Conservation (phyloP, 2,888 invertebrate species). For the Cotesia congregata region DNA sequence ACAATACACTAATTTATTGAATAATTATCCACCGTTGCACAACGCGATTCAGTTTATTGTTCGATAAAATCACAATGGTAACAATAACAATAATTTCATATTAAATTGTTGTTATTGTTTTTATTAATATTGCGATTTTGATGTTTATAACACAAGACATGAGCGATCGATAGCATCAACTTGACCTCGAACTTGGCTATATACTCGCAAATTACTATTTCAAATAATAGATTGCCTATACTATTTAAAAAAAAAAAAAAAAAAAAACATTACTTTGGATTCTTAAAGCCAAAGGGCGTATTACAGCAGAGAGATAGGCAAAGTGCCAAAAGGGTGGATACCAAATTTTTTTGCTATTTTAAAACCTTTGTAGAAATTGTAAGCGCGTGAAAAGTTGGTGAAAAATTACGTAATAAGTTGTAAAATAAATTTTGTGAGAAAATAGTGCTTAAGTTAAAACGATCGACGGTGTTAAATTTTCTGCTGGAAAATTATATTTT, state of each 20-base stretch:
- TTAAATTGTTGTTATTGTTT: no score
- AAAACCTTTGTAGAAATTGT: no score
- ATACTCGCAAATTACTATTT: slow-evolving; percentile 13
- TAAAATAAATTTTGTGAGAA: no score
- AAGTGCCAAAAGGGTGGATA: no score
- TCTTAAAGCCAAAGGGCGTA: no score
- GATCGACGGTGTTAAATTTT: no score
- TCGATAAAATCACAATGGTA: not conserved
- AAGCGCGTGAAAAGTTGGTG: not conserved
- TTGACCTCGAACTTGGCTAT: slow-evolving; percentile 29
- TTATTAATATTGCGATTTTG: not conserved
- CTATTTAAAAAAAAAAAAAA: not conserved
- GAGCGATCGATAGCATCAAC: slow-evolving; percentile 38
- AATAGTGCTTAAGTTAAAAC: no score
- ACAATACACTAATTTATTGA: not conserved
- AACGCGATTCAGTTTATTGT: not conserved
- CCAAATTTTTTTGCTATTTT: no score
- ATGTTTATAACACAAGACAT: slow-evolving; percentile 16
- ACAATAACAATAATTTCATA: not conserved
- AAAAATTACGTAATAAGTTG: not conserved
- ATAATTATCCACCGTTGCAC: not conserved
- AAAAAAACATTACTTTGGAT: no score
- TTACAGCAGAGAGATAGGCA: no score
- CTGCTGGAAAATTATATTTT: no score
- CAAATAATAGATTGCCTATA: slow-evolving; percentile 35